phyloP scores from a whole-genome alignment of 1,140 invertebrate genomes.

The Drosophila sulfurigaster region DNA sequence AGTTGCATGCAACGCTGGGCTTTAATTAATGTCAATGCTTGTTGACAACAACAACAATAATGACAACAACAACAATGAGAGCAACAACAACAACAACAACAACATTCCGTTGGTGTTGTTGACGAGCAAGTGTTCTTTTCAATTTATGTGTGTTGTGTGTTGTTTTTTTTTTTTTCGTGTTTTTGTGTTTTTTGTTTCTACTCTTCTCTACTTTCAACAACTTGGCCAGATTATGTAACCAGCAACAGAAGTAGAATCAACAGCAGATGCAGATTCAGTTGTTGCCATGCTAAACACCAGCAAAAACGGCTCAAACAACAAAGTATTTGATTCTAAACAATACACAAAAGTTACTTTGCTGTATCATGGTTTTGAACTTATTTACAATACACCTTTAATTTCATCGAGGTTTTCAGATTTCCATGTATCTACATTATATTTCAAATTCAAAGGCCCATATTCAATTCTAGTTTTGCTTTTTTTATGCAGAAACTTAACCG shows the following conservation, averaged over 20 bases:
- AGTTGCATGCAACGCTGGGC: constrained; percentile 71
- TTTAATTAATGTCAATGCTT: constrained; percentile 82
- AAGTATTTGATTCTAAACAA: no score
- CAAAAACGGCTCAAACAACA: no score
- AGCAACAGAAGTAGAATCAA: background rate
- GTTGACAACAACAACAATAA: constrained; percentile 64
- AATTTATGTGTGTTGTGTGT: constrained; percentile 16
- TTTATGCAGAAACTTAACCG: no score
- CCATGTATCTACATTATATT: no score
- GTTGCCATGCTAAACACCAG: background rate
- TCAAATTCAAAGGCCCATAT: no score
- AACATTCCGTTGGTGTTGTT: constrained; percentile 22
- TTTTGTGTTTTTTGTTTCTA: background rate
- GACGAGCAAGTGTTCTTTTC: constrained; percentile 22
- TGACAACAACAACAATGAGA: constrained; percentile 18
- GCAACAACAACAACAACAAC: background rate
- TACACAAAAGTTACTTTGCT: no score
- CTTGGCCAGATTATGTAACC: constrained; percentile 21
- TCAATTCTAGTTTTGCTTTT: no score
- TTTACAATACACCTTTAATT: no score
- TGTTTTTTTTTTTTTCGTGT: background rate
- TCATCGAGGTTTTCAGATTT: no score
- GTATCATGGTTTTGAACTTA: no score
- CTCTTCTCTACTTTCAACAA: constrained; percentile 2
- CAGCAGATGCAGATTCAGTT: background rate